Conservation (phyloP, 2,113 vertebrate genomes). For the Opisthocomus hoazin region DNA sequence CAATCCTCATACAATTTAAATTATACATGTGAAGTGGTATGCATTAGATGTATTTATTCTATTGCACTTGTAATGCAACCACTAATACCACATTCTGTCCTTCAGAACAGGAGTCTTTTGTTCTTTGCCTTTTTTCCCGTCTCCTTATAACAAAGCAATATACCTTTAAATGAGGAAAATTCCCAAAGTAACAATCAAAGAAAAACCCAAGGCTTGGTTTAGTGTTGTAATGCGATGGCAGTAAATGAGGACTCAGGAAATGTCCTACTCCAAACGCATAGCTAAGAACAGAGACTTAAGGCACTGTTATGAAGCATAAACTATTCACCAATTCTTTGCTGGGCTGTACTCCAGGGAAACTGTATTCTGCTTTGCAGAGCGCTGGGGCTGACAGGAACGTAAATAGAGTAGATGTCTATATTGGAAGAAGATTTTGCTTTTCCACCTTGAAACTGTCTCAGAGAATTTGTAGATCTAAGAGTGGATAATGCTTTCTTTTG, state of each 20-base stretch:
- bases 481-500: neutral
- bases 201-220: slow-evolving; percentile 23
- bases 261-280: neutral
- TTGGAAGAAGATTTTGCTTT: slow-evolving; percentile 11
- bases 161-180: neutral
- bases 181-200: slow-evolving; percentile 5
- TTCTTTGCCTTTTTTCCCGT: neutral
- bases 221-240: neutral
- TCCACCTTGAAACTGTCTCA: neutral
- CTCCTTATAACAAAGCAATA: neutral
- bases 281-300: slow-evolving; percentile 23
- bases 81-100: neutral
- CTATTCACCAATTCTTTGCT: slow-evolving; percentile 19
- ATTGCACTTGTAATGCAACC: neutral
- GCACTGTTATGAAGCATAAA: slow-evolving; percentile 15
- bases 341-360: slow-evolving; percentile 30
- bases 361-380: neutral
- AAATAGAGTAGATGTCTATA: slow-evolving; percentile 17
- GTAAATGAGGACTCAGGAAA: slow-evolving; percentile 47
- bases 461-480: neutral
- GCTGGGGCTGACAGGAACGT: neutral
- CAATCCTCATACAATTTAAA: neutral
- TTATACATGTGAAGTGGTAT: neutral
- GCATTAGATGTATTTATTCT: neutral
- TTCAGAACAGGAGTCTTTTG: slow-evolving; percentile 10